Percentiles rank a stretch among this genome's conserved stretches.
Conservation (phyloP, 2,888 invertebrate genomes). For the Heliconius ismenius region DNA sequence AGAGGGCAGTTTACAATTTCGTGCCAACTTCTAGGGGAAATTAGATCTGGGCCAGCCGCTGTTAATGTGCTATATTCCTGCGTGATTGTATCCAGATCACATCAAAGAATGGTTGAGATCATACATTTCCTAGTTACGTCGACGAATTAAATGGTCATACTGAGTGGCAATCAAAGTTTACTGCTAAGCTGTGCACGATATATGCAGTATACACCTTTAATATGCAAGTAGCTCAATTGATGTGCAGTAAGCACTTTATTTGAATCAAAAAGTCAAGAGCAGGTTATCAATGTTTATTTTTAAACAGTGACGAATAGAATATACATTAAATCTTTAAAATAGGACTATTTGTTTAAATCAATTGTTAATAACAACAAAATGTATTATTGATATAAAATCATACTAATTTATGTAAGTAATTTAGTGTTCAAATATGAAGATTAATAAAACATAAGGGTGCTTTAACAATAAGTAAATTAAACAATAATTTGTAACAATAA, state of each 20-base stretch:
- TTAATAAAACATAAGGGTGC: too few relatives aligned
- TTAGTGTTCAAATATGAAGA: too few relatives aligned
- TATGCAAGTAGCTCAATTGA: neutral
- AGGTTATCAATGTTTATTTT: neutral
- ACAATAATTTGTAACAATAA: too few relatives aligned
- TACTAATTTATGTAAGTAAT: too few relatives aligned
- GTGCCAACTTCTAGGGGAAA: conserved; percentile 76
- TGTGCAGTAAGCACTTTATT: neutral
- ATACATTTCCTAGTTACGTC: conserved; percentile 17
- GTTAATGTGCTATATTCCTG: conserved; percentile 66
- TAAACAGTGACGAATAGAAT: neutral
- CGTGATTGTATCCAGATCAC: conserved; percentile 78
- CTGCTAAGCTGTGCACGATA: neutral
- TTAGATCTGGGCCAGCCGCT: conserved; percentile 77
- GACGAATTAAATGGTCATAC: neutral
- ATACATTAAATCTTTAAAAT: neutral
- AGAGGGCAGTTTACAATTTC: conserved; percentile 80
- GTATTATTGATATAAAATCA: too few relatives aligned
- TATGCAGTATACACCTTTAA: neutral
- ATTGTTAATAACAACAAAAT: neutral
- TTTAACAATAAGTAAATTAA: too few relatives aligned
- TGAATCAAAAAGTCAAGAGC: neutral
- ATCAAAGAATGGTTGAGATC: conserved; percentile 53
- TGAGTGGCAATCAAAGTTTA: neutral
- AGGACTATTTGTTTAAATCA: neutral